Evolutionary conservation across 2,113 vertebrate genomes (phyloP).

Genomic region (Hepsetus odoe): DNA sequence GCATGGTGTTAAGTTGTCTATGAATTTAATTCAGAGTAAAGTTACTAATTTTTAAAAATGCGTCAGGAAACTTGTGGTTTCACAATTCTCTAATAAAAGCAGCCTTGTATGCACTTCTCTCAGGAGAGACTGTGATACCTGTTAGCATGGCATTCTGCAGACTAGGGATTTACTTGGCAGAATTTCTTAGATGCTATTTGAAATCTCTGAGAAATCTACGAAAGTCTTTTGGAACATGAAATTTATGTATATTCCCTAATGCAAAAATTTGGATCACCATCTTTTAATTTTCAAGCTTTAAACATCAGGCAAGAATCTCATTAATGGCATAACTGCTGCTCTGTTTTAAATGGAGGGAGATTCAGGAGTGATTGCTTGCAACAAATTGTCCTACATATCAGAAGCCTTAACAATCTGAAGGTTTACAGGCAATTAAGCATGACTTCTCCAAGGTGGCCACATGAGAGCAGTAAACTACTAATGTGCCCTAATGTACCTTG

Average conservation of each 20-base stretch:
- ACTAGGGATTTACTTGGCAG: not conserved
- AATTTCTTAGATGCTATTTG: not conserved
- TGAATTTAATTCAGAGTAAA: not conserved
- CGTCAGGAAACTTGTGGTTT: not conserved
- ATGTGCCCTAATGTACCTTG: not conserved
- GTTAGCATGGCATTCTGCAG: not conserved
- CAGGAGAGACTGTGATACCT: not conserved
- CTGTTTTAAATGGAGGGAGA: no score
- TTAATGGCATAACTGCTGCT: no score
- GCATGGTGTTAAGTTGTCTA: not conserved
- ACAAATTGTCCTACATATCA: not conserved
- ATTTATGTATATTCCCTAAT: not conserved
- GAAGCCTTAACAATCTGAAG: not conserved
- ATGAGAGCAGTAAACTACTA: slow-evolving; percentile 43
- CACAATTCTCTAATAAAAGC: not conserved
- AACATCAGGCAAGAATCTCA: no score
- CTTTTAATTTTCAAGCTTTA: not conserved
- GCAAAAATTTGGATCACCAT: not conserved
- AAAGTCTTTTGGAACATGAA: not conserved
- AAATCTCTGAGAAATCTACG: not conserved
- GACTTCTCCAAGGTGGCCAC: slow-evolving; percentile 30
- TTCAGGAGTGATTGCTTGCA: not conserved
- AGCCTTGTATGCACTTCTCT: not conserved
- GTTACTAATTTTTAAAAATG: not conserved
- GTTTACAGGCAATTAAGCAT: not conserved